phyloP scores from a whole-genome alignment of 2,888 invertebrate species.

The Antitype chi region DNA sequence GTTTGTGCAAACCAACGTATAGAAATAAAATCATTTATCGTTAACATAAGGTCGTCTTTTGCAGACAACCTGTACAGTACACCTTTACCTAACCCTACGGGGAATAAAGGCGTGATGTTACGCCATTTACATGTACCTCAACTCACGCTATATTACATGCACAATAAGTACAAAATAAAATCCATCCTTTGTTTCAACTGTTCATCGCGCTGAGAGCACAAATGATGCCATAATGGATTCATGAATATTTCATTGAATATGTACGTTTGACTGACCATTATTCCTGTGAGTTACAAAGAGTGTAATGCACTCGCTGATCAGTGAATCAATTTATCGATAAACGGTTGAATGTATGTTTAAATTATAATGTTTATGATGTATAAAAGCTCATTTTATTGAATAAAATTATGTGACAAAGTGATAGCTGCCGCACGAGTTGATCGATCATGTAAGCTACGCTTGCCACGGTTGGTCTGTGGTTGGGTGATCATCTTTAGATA shows the following conservation, averaged over 20 bases:
- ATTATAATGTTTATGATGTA: background rate
- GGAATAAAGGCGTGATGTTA: background rate
- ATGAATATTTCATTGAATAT: constrained; percentile 47
- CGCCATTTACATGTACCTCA: background rate
- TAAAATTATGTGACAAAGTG: too few species aligned
- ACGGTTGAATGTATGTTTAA: background rate
- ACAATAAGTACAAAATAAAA: background rate
- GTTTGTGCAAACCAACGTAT: too few species aligned
- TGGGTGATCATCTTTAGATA: too few species aligned
- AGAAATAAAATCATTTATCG: too few species aligned
- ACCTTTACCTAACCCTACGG: too few species aligned
- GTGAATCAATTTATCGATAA: constrained; percentile 10
- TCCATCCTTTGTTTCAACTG: constrained; percentile 5
- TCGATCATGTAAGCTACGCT: too few species aligned
- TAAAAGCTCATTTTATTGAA: background rate
- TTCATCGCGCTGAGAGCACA: background rate
- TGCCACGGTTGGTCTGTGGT: too few species aligned
- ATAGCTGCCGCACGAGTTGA: too few species aligned
- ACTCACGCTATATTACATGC: background rate
- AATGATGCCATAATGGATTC: constrained; percentile 33
- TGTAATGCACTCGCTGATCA: constrained; percentile 3
- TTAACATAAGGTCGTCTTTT: too few species aligned
- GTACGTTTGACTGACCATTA: constrained; percentile 21
- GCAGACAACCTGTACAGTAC: too few species aligned
- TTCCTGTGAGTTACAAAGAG: constrained; percentile 17